Percentiles rank a stretch among this genome's conserved stretches.
Evolutionary conservation across 2,797 vertebrate genomes (phyloP).

Genomic region (Onychomys leucogaster): DNA sequence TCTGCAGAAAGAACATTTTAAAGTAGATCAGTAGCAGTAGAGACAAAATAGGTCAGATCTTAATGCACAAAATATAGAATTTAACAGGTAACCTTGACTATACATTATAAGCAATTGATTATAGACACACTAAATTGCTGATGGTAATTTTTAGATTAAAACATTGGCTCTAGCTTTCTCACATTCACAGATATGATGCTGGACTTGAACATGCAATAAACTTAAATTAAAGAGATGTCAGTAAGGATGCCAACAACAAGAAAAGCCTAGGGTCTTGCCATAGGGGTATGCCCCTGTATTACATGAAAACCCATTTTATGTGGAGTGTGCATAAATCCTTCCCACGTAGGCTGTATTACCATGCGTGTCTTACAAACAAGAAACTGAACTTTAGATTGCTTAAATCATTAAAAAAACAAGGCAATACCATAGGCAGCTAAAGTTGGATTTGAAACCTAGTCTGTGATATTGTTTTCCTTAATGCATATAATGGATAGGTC

Average conservation of each 20-base stretch:
- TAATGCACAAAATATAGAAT: neutral
- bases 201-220: neutral
- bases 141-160: slow-evolving; percentile 32
- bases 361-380: slow-evolving; percentile 8
- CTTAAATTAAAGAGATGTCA: neutral
- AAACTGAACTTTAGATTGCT: slow-evolving; percentile 5
- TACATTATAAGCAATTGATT: neutral
- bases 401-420: neutral
- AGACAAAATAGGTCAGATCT: slow-evolving; percentile 31
- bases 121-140: neutral
- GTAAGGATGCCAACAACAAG: neutral
- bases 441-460: neutral
- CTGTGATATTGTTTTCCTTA: slow-evolving; percentile 2
- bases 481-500: neutral
- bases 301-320: neutral
- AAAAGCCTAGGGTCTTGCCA: neutral
- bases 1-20: neutral
- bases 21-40: neutral
- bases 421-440: neutral
- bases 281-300: neutral
- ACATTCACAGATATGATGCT: neutral
- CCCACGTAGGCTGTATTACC: neutral
- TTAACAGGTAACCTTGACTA: neutral
- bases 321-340: neutral
- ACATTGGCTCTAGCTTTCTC: slow-evolving; percentile 44